phyloP scores from a whole-genome alignment of 2,797 vertebrate species.

The Dryobates pubescens region DNA sequence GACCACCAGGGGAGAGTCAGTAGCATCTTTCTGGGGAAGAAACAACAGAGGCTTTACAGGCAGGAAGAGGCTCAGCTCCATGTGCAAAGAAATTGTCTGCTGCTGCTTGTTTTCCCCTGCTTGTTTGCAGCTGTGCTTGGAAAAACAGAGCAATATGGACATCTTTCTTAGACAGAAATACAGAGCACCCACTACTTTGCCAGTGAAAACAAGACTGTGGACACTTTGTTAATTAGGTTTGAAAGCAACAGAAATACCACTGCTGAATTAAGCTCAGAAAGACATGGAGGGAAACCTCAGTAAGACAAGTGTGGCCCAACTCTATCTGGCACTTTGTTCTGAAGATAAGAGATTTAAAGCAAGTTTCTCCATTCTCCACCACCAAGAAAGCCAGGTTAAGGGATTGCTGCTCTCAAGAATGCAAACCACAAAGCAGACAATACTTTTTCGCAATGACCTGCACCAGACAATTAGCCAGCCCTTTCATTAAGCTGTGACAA shows the following conservation, averaged over 20 bases:
- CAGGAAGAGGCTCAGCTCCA: neutral
- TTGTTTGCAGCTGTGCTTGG: slow-evolving; percentile 15
- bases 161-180: neutral
- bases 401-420: neutral
- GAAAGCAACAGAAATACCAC: neutral
- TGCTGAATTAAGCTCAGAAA: neutral
- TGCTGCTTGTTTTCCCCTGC: neutral
- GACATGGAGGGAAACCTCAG: neutral
- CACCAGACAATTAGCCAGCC: neutral
- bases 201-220: slow-evolving; percentile 6
- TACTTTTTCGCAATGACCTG: neutral
- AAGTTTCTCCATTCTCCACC: neutral
- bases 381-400: neutral
- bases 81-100: neutral
- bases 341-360: neutral
- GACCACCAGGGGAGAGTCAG: neutral
- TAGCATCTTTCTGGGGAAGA: neutral
- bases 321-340: neutral
- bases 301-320: neutral
- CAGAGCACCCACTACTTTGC: neutral
- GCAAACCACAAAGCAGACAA: neutral
- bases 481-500: neutral
- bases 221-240: neutral
- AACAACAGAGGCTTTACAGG: neutral
- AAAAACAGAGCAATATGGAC: neutral